Evolutionary conservation across 2,797 vertebrate species (phyloP).

Genomic region (Argya squamiceps): DNA sequence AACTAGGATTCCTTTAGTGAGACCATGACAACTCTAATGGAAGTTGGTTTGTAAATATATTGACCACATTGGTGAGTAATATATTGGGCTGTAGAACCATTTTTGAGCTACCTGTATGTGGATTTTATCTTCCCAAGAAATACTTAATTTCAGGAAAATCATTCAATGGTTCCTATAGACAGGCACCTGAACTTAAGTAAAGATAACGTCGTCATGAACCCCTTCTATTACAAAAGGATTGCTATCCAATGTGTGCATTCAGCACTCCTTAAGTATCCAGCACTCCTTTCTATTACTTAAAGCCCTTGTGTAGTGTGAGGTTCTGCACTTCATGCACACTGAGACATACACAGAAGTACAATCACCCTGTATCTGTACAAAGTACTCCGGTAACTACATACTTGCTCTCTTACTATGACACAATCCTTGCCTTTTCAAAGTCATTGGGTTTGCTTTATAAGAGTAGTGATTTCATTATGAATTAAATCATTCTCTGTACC

Average conservation of each 20-base stretch:
- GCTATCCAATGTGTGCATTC: background rate
- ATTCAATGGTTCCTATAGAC: background rate
- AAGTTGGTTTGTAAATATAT: background rate
- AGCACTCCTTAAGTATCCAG: background rate
- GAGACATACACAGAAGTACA: background rate
- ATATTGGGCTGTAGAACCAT: background rate
- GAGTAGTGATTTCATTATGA: background rate
- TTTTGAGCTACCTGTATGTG: background rate
- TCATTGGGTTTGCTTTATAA: background rate
- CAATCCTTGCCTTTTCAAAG: background rate
- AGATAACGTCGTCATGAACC: fast-evolving
- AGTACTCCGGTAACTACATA: background rate
- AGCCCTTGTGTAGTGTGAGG: background rate
- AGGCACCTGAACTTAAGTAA: background rate
- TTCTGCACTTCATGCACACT: background rate
- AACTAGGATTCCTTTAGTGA: background rate
- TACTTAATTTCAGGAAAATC: background rate
- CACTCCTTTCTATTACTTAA: background rate
- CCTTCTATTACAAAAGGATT: background rate
- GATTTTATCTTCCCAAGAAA: background rate
- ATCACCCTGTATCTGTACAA: background rate
- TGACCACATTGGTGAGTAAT: background rate
- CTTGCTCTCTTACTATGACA: background rate
- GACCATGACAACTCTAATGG: background rate
- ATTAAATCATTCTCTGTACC: background rate